These are phyloP conservation scores for Synchiropus splendidus DNA, from an alignment of 2,113 vertebrate species.

Conservation along the genomic window DNA sequence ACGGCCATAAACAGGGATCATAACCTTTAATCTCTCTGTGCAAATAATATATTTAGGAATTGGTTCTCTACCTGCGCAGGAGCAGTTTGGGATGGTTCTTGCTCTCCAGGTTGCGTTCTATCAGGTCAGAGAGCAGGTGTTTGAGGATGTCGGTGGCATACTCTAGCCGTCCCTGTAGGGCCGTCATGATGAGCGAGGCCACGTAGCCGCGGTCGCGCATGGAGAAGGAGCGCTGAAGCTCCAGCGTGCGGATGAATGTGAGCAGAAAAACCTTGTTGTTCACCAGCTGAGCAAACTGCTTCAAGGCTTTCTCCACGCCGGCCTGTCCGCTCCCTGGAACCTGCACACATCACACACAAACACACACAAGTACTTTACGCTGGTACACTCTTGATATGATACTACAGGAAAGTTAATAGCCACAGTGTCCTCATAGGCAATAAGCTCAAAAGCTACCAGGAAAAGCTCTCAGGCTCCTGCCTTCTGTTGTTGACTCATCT, in stretches of 20 bases:
- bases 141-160: conserved; percentile 96
- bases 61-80: conserved; percentile 75
- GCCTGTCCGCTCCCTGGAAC: conserved; percentile 90
- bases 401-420: too few species aligned
- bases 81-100: conserved; percentile 98
- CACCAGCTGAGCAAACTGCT: conserved; percentile 92
- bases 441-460: too few species aligned
- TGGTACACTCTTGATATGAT: too few species aligned
- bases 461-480: too few species aligned
- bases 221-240: conserved; percentile 93
- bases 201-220: conserved; percentile 97
- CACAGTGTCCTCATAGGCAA: too few species aligned
- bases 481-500: too few species aligned
- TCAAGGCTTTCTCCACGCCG: conserved; percentile 91
- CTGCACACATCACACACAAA: conserved; percentile 55
- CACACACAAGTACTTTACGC: too few species aligned
- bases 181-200: conserved; percentile 96
- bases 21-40: too few species aligned
- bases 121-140: conserved; percentile 91
- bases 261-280: conserved; percentile 97
- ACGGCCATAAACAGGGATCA: too few species aligned
- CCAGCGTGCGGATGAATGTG: conserved; percentile 92
- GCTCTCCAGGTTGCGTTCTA: conserved; percentile 95
- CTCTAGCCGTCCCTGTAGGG: conserved; percentile 86
- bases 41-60: too few species aligned